Conservation (phyloP, 30 jellyfish, hydroid and myxozoan species). For the Hydractinia echinata region DNA sequence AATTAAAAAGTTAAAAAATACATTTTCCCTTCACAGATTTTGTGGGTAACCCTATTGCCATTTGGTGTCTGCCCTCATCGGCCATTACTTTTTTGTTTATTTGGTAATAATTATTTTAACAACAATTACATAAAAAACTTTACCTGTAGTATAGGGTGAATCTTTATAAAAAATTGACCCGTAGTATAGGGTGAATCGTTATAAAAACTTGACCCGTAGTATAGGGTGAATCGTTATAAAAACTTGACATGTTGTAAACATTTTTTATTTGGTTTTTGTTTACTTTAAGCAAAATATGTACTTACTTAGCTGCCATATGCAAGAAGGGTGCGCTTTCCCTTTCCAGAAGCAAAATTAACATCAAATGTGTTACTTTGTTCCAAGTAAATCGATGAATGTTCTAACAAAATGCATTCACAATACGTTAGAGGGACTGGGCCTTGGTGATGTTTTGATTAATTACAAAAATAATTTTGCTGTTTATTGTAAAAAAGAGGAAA, state of each 20-base stretch:
- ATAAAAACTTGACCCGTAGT: neutral
- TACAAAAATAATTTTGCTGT: neutral
- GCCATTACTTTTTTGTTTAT: too few species aligned
- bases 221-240: neutral
- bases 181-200: neutral
- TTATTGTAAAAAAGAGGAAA: too few species aligned
- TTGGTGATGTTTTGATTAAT: neutral
- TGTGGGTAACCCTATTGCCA: too few species aligned
- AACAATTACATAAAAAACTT: too few species aligned
- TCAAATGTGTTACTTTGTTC: conserved; percentile 58
- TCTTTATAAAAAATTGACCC: too few species aligned
- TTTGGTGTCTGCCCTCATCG: too few species aligned
- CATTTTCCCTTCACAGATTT: too few species aligned
- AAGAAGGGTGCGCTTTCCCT: conserved; percentile 65
- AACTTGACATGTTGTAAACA: neutral
- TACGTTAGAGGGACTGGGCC: neutral
- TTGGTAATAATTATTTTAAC: too few species aligned
- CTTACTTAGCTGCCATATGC: conserved; percentile 95
- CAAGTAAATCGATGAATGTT: conserved; percentile 66
- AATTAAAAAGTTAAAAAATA: too few species aligned
- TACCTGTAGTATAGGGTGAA: too few species aligned
- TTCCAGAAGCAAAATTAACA: conserved; percentile 60
- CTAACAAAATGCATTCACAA: conserved; percentile 29
- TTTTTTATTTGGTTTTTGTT: neutral
- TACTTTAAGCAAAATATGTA: neutral